Evolutionary conservation across 2,113 vertebrate genomes (phyloP), one percentile per base, ranked within the genome.

Genomic region (Deroptyus accipitrinus): DNA sequence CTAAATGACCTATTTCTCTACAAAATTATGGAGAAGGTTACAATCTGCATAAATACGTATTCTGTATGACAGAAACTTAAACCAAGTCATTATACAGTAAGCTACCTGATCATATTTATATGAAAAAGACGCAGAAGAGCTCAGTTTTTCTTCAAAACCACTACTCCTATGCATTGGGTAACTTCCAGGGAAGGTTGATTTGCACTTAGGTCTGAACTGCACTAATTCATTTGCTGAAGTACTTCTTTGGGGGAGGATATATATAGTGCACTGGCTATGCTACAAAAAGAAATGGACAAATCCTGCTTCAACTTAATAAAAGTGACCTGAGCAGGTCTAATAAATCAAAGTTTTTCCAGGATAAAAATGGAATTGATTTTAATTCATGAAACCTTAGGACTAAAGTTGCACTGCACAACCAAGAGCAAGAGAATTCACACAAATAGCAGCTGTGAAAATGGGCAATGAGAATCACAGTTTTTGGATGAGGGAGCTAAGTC

Each of bases 291-390:
- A 90, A 92, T 3, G 30, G 79, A 39, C 44, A 86, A 77, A 59
- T 90, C 63, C 39, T 68, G n/a, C 62, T 88, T 92, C 83, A 86
- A 35, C 79, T 52, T 92, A 92, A 73, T 88, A 90, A 92, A 88
- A 83, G 39, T 48, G 67, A 64, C 24, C 25, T 8, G 9, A 95
- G n/a, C 37, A 59, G 11, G 14, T 35, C 33, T 61, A 74, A 79
- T 76, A 92, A 86, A 94, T 83, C 30, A 83, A 80, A 76, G 42
- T 5, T 94, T 75, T 73, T 62, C 30, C 52, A 79, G 35, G 25
- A 39, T 55, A 93, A 76, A 92, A 88, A 92, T 17, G 9, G 82
- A 95, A 78, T n/a, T 2, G 2, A 49, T 78, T 70, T 90, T 67
- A 70, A 62, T 41, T 67, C 54, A n/a, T 90, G 57, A 92, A 86